phyloP scores from a whole-genome alignment of 2,797 vertebrate genomes.

The Pristis pectinata region DNA sequence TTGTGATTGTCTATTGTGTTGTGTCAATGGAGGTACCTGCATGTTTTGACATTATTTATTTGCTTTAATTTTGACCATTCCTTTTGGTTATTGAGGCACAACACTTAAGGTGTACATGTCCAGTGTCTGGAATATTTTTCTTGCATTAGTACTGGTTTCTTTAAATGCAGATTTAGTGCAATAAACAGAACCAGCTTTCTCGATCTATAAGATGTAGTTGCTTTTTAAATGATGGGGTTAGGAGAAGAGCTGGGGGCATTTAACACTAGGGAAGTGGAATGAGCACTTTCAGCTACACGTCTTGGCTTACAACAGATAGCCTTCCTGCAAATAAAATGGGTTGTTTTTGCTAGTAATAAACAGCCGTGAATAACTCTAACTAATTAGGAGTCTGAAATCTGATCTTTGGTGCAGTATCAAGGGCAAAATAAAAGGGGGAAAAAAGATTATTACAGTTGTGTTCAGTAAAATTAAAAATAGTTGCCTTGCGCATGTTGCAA shows the following conservation, averaged over 20 bases:
- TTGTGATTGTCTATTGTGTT: not conserved
- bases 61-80: conserved; percentile 17
- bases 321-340: not conserved
- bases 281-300: not conserved
- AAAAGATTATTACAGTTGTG: not conserved
- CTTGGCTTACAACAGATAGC: not conserved
- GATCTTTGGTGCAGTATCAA: no score
- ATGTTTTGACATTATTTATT: not conserved
- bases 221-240: not conserved
- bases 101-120: not conserved
- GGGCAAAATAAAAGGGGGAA: not conserved
- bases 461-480: not conserved
- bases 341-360: no score
- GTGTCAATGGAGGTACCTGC: not conserved
- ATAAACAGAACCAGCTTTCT: not conserved
- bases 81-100: not conserved
- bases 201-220: not conserved
- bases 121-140: not conserved
- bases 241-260: not conserved
- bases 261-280: not conserved
- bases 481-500: not conserved
- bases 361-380: not conserved
- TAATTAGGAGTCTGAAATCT: no score
- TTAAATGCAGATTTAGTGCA: not conserved
- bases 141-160: not conserved